Conservation (phyloP, 2,113 vertebrate genomes). For the Daphoenositta chrysoptera region DNA sequence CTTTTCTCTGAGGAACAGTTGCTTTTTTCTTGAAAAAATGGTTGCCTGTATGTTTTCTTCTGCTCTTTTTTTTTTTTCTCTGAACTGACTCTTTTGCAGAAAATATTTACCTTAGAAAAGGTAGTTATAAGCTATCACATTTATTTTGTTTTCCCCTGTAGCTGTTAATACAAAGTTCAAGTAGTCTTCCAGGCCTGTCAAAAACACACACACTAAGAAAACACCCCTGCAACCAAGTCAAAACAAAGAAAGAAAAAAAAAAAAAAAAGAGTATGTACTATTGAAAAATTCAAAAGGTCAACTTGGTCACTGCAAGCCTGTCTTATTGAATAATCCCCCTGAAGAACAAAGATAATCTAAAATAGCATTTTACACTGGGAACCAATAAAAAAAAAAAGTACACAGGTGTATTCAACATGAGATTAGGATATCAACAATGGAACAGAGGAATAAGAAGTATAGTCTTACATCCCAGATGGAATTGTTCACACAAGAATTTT, state of each 20-base stretch:
- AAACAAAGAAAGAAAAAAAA: not conserved
- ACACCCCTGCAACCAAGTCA: not conserved
- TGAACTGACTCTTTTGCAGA: not conserved
- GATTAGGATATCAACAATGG: not conserved
- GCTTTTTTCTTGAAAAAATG: not conserved
- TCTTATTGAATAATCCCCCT: not conserved
- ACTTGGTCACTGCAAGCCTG: not conserved
- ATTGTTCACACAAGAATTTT: not conserved
- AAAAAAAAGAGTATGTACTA: not conserved
- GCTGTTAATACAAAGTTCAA: conserved; percentile 32
- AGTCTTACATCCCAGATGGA: not conserved
- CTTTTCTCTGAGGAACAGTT: not conserved
- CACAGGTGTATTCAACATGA: not conserved
- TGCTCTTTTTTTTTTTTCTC: not conserved
- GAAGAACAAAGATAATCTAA: conserved; percentile 34
- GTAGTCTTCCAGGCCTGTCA: not conserved
- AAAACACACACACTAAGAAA: not conserved
- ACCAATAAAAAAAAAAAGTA: not conserved
- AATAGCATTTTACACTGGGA: conserved; percentile 20
- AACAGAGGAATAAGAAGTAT: not conserved
- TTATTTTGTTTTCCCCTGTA: not conserved
- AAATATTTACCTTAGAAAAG: conserved; percentile 28
- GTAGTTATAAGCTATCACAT: not conserved
- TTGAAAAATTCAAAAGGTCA: conserved; percentile 51
- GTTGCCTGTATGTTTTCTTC: not conserved